Evolutionary conservation across 2,113 vertebrate genomes (phyloP), one percentile per base, ranked within the genome.

Genomic region (Nothobranchius kuhntae): DNA sequence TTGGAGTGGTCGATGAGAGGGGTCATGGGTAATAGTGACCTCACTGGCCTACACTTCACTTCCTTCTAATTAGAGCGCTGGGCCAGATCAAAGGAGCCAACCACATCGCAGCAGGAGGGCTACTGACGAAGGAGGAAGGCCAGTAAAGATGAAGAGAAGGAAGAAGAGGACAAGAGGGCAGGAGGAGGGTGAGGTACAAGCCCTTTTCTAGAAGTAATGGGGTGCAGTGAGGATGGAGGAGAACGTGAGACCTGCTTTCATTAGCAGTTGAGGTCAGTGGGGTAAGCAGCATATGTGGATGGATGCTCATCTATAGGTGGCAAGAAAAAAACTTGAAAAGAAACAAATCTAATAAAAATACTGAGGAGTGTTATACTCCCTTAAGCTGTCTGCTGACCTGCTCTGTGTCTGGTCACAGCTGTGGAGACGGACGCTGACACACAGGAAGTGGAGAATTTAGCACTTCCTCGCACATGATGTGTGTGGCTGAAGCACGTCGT

Each of bases 51-150:
- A 94, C 95, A 96, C 95, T 97, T 94, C 93, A 95, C 95, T 96
- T 96, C 96, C 95, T 96, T 95, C 96, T 95, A 98, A 98, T 98
- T 96, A 97, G 94, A 93, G 93, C 91, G 87, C 93, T 93, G 94
- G 89, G 91, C 87, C 81, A 95, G 95, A 96, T 98, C 95, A 97
- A 97, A 92, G 94, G 86, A 86, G 85, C 89, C 89, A 94, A 93
- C 92, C 82, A 89, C 92, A 91, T 91, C 94, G 93, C 95, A 92
- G 94, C 92, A 81, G 95, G 95, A 93, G 94, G 93, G 94, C 95
- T 93, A 92, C 95, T 90, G 92, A 91, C 90, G 92, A 89, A 95
- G 93, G 94, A 93, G 77, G 68, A 73, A 58, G 72, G 68, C 88
- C 89, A 84, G 79, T 78, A 85, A 87, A 85, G 83, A 84, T 55